Base-by-base conservation (phyloP, 2,888 invertebrate species). In the Platycheirus rosarum region DNA sequence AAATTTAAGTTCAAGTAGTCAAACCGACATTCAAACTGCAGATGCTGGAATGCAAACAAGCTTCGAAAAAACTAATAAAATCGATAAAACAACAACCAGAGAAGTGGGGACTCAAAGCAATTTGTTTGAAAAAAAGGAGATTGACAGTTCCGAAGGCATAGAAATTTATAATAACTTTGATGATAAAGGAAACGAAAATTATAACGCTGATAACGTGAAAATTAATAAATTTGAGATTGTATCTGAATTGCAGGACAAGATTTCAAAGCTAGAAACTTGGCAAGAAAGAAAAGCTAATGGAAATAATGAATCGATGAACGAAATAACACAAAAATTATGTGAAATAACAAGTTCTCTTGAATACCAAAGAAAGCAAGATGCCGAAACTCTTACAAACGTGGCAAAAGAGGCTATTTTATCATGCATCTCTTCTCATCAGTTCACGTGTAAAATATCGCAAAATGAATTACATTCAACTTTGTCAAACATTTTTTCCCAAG, bases 71-170 rank as follows among this genome's bases (percentile, higher is more conserved):
- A 35, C 20, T n/a, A 14, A 7, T 20, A 23, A 1, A 11, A 6
- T 9, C 3, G 1, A 23, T 35, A 32, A 23, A 23, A 11, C 9
- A 16, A 65, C 57, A 26, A 77, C 66, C 0, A 62, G 18, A 2
- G 60, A 82, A 2, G 16, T 37, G 5, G 69, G 63, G 16, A 73
- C 62, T 0, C 76, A 73, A 42, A 63, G 75, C 8, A 73, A 84
- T 32, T 53, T 77, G 3, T 26, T 7, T 8, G 73, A 82, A 51
- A 44, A 9, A 0, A 77, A 68, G 6, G 82, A 77, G 8, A n/a
- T 1, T 7, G 66, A 75, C 13, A 42, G 40, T 8, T 16, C 42
- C 0, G 48, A 49, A 2, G 18, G 37, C 11, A 0, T n/a, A 16
- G 14, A 8, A 60, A 16, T 8, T 0, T 5, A 40, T 2, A 57